These are phyloP conservation scores for Indicator maculatus DNA, from an alignment of 2,113 vertebrate genomes.

Conservation along the genomic window DNA sequence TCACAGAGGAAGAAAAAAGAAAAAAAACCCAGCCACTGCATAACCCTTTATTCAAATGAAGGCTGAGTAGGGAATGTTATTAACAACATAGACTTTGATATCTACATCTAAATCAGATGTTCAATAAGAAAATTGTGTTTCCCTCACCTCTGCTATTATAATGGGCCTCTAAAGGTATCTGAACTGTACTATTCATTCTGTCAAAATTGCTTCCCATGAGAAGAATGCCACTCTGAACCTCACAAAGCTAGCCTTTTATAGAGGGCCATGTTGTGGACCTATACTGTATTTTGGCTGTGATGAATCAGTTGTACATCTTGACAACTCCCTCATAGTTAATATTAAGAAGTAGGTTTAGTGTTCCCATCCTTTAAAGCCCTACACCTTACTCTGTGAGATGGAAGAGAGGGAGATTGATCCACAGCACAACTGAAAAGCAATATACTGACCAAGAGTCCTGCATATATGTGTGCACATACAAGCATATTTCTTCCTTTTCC, in stretches of 20 bases:
- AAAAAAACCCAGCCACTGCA: not conserved
- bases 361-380: not conserved
- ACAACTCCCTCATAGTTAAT: not conserved
- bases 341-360: not conserved
- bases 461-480: accelerated
- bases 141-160: constrained; percentile 16
- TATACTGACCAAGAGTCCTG: not conserved
- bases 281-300: not conserved
- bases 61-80: constrained; percentile 29
- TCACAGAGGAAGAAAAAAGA: not conserved
- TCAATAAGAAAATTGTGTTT: not conserved
- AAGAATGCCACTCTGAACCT: not conserved
- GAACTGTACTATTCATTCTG: not conserved
- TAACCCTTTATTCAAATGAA: constrained; percentile 49
- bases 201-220: constrained; percentile 10
- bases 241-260: not conserved
- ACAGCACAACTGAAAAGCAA: not conserved
- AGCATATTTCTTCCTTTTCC: accelerated
- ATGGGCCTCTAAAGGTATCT: not conserved
- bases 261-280: not conserved
- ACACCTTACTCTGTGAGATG: not conserved
- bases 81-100: constrained; percentile 60
- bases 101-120: constrained; percentile 12
- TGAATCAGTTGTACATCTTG: not conserved
- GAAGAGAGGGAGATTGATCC: not conserved